phyloP scores from a whole-genome alignment of 2,888 invertebrate genomes.

The Mythimna ferrago region DNA sequence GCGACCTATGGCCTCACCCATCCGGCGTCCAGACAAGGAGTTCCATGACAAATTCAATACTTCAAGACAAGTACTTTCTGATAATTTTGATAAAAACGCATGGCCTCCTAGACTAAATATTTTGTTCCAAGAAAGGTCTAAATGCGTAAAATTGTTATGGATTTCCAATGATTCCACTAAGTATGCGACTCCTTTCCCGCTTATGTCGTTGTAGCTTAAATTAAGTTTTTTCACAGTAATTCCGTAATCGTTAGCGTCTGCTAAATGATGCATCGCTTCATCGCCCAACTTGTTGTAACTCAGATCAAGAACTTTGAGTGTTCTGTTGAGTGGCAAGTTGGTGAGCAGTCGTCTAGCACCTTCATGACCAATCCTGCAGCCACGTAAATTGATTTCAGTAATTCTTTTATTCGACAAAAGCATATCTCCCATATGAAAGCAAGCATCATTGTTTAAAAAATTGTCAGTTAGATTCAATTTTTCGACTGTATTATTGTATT shows the following conservation, averaged over 20 bases:
- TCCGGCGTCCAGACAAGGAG: conserved; percentile 68
- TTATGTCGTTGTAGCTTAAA: conserved; percentile 77
- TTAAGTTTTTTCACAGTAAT: conserved; percentile 73
- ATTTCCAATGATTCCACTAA: conserved; percentile 76
- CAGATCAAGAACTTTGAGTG: conserved; percentile 73
- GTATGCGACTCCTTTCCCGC: conserved; percentile 67
- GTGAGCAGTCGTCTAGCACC: conserved; percentile 71
- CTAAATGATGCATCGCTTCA: conserved; percentile 69
- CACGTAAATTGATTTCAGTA: conserved; percentile 75
- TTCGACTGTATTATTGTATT: conserved; percentile 75
- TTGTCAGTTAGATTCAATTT: conserved; percentile 78
- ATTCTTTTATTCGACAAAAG: conserved; percentile 73
- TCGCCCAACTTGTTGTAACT: conserved; percentile 77
- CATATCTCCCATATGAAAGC: conserved; percentile 81
- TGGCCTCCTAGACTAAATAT: conserved; percentile 68
- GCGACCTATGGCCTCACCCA: conserved; percentile 70
- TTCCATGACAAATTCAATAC: conserved; percentile 81
- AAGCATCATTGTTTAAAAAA: conserved; percentile 78
- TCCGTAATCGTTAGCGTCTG: conserved; percentile 69
- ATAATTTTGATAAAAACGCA: conserved; percentile 68
- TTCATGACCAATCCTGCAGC: conserved; percentile 78
- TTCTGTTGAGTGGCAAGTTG: conserved; percentile 70
- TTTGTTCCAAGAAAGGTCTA: conserved; percentile 83
- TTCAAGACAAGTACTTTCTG: conserved; percentile 71
- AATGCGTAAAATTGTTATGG: conserved; percentile 73